A percentile compares a stretch with the other conserved stretches of the same genome.
Evolutionary conservation across 2,888 invertebrate species (phyloP).

Genomic region (Zonitis immaculata): DNA sequence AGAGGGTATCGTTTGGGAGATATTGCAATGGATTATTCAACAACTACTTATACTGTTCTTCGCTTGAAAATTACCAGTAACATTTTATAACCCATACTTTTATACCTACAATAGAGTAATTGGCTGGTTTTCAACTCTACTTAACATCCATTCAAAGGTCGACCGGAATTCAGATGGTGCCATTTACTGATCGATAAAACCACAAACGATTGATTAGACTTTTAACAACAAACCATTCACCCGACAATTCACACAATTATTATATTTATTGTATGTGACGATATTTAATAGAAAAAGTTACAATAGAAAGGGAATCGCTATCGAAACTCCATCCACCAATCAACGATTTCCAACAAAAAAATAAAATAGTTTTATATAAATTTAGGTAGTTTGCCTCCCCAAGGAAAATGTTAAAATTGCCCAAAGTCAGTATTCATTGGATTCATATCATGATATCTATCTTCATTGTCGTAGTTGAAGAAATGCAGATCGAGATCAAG

Average conservation of each 20-base stretch:
- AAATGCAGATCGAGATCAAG: too few relatives aligned
- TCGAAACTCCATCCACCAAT: not conserved
- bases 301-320: slow-evolving; percentile 9
- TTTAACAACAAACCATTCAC: not conserved
- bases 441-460: too few relatives aligned
- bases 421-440: too few relatives aligned
- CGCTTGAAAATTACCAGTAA: slow-evolving; percentile 26
- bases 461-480: too few relatives aligned
- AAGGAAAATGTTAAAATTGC: not conserved
- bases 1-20: slow-evolving; percentile 30
- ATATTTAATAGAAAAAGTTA: slow-evolving; percentile 21
- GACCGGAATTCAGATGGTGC: slow-evolving; percentile 18
- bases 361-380: slow-evolving; percentile 1
- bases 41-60: slow-evolving; percentile 29
- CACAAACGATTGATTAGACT: not conserved
- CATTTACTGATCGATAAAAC: slow-evolving; percentile 8
- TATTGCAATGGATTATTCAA: slow-evolving; percentile 36
- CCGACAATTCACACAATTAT: not conserved
- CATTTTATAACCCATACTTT: slow-evolving; percentile 28
- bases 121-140: slow-evolving; percentile 12
- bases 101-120: slow-evolving; percentile 10
- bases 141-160: slow-evolving; percentile 19
- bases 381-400: not conserved
- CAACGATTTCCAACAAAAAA: slow-evolving; percentile 4
- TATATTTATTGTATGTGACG: too few relatives aligned